These are phyloP conservation scores for Caenorhabditis drosophilae DNA, from an alignment of 2,888 invertebrate species.

Conservation along the genomic window DNA sequence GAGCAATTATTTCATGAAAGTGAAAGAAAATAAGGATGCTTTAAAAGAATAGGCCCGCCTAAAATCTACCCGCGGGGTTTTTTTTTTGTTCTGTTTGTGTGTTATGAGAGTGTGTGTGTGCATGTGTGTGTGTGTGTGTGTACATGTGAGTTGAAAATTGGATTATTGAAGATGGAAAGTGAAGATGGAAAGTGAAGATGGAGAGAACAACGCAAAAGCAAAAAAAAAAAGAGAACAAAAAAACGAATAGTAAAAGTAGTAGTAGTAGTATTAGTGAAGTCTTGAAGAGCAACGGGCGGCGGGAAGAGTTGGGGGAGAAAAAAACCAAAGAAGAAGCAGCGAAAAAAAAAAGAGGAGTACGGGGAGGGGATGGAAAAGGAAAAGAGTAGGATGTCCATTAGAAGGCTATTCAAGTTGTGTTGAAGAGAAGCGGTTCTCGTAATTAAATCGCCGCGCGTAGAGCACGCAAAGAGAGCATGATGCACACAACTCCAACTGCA, in stretches of 20 bases:
- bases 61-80: constrained; percentile 22
- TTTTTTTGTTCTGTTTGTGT: constrained; percentile 36
- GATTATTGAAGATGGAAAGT: constrained; percentile 27
- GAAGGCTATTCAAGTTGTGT: constrained; percentile 46
- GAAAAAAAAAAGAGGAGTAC: background rate
- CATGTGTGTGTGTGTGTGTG: too few relatives aligned
- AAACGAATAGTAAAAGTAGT: too few relatives aligned
- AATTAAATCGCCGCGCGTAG: constrained; percentile 42
- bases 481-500: too few relatives aligned
- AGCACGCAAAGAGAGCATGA: too few relatives aligned
- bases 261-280: too few relatives aligned
- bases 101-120: constrained; percentile 34
- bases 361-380: constrained; percentile 2
- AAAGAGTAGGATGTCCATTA: constrained; percentile 38
- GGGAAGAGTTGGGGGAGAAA: constrained; percentile 1
- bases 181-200: constrained; percentile 25
- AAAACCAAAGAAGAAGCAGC: constrained; percentile 5
- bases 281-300: too few relatives aligned
- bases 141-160: constrained; percentile 41
- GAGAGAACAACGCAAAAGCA: background rate
- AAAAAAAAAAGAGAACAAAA: too few relatives aligned
- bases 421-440: constrained; percentile 40
- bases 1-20: constrained; percentile 28
- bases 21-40: constrained; percentile 1
- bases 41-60: background rate